Evolutionary conservation across 2,888 invertebrate genomes (phyloP), one percentile per base, ranked within the genome.

Genomic region (Elmis aenea): DNA sequence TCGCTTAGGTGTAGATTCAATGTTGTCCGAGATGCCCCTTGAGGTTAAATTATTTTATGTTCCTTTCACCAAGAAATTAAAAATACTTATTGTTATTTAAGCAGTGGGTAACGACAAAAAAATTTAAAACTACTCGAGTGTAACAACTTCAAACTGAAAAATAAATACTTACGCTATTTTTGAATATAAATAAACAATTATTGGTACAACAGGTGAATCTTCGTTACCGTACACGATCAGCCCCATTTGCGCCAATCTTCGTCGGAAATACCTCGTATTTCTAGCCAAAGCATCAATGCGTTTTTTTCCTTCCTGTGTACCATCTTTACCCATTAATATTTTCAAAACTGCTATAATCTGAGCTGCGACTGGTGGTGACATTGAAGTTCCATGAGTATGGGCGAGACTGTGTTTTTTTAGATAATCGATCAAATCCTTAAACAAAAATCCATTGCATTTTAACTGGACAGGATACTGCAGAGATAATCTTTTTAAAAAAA

Each of bases 171-270:
- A 89, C 82, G 86, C 85, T 69, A 95, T 90, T 77, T 95, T 96
- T 40, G 93, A 90, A 68, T 92, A 95, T 55, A 90, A 76, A 72
- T 92, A 99, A 49, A 94, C 85, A 61, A 99, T 72, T 74, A 99
- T 78, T 9, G 97, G 97, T 58, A 99, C 91, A 45, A 99, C 95
- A 0, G 97, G 97, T 25, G 95, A 95, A 67, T 93, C 90, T 59
- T 82, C 82, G 69, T 93, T 88, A 4, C 97, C 97, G 66, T 88
- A 89, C 49, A 85, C 81, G 51, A 96, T 88, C 52, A 94, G 89
- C 46, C 96, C 94, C 68, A 92, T 84, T 66, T 85, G 85, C 44
- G 84, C 81, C 48, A 97, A 70, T 49, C 81, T 75, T 46, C 76
- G 73, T 36, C 90, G 75, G 62, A 91, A 89, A 66, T 91, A 91